Base-by-base conservation (phyloP, 2,888 invertebrate species). In the Philereme transversata region DNA sequence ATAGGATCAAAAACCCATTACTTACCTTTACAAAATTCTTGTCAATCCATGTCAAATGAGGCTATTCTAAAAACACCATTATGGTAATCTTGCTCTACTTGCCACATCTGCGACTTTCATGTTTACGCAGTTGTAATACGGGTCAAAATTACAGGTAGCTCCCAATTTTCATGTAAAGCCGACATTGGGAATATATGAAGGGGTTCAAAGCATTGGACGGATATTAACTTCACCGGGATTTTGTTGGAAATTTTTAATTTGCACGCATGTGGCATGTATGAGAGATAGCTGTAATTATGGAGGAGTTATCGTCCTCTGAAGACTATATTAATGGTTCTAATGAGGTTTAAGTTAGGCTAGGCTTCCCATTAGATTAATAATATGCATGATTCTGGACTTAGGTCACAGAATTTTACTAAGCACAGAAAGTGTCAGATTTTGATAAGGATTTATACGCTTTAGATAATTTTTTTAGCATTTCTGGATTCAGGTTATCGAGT, bases 141-240 rank as follows among this genome's bases (percentile, higher is more conserved):
- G 67, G 46, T 35, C 22, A 51, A 59, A 65, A n/a, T 51, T 36
- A n/a, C 47, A 7, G 50, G 45, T 4, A 38, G 6, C 11, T 50
- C 10, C 53, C 62, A 58, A 63, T 69, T 65, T 68, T 65, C 57
- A 64, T 70, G 65, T 63, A 68, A 70, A 71, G 71, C 67, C 64
- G 64, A 71, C 52, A 66, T 68, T 63, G 47, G 63, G 59, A 56
- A 63, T 68, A 67, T 70, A 65, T 68, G 64, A 62, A 68, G 60
- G 67, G 70, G 62, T 70, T 68, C 64, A 68, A 68, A 69, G 65
- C 67, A 60, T 69, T 69, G 60, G 55, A 54, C 64, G 71, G 72
- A 72, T 72, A 73, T 73, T 72, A 73, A 71, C 65, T 72, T 69
- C 61, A 67, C 49, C 59, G 54, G 63, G 71, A 66, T 68, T 71